Evolutionary conservation across 2,113 vertebrate species (phyloP), one percentile per base, ranked within the genome.

Genomic region (Pollimyrus isidori): DNA sequence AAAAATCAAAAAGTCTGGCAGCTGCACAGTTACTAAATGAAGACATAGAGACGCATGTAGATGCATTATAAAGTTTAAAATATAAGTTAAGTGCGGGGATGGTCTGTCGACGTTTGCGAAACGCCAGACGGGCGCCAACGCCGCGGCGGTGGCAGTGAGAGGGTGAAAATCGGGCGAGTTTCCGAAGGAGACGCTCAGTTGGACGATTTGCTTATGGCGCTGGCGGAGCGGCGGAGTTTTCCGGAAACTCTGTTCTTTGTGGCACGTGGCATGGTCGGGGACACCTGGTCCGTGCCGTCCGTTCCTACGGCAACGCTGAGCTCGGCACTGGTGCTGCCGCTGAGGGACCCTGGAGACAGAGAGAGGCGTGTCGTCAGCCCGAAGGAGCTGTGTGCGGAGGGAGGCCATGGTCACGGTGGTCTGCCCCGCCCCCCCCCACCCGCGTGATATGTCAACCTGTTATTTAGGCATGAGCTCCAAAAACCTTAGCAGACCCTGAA

Each of bases 321-420:
- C 89, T 96, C 95, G 0, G 95, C 93, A 65, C 95, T 97, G 0
- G 91, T 91, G 84, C 95, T 96, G 89, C 96, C 73, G 46, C 94
- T 95, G 94, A 97, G 95, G 91, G 95, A 95, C 94, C 97, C 98
- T 99, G 95, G 50, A 92, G 94, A 88, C 30, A 91, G 73, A 92
- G 42, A 58, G 87, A 90, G n/a, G 84, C 45, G 88, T 69, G 76
- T 89, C 88, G 90, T 89, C 76, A 89, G 46, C 30, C 35, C 42
- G 0, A 0, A n/a, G 21, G 9, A 84, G 19, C 30, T 11, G 11
- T 3, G 17, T n/a, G 10, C 2, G 4, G 26, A 52, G 4, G 45
- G 49, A 50, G 0, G 35, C 73, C 73, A 10, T 39, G 13, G 30
- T 30, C 62, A 69, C 62, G 11, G 10, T 30, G 62, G 62, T 19